A percentile compares a stretch with the other conserved stretches of the same genome.
phyloP scores from a whole-genome alignment of 1,140 invertebrate genomes.

The Drosophila equinoxialis region DNA sequence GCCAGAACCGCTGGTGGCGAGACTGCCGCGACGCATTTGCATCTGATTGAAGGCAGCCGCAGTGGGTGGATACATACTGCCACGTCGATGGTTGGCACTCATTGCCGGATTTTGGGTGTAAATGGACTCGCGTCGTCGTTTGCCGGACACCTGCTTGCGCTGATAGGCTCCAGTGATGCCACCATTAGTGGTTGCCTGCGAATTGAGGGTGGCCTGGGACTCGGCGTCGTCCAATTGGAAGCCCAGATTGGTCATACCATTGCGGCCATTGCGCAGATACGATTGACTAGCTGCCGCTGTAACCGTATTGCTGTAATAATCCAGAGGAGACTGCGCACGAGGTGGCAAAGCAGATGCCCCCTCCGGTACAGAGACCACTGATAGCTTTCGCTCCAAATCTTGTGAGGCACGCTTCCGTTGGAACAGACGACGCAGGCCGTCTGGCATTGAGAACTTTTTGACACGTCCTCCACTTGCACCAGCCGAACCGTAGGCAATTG shows the following conservation, averaged over 20 bases:
- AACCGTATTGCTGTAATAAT: conserved; percentile 81
- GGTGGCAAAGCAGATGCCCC: conserved; percentile 50
- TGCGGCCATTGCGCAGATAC: conserved; percentile 64
- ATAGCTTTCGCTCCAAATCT: conserved; percentile 72
- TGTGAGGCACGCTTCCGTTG: conserved; percentile 72
- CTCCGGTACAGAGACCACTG: conserved; percentile 75
- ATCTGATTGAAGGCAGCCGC: conserved; percentile 57
- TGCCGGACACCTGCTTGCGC: conserved; percentile 45
- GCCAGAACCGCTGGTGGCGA: conserved; percentile 72
- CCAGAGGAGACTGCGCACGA: conserved; percentile 43
- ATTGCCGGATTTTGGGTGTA: conserved; percentile 72
- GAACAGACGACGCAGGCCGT: conserved; percentile 73
- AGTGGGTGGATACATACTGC: conserved; percentile 70
- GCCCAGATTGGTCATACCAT: conserved; percentile 49
- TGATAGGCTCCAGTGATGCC: conserved; percentile 50
- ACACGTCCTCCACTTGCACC: conserved; percentile 50
- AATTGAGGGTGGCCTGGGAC: conserved; percentile 31
- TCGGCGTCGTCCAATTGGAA: conserved; percentile 65
- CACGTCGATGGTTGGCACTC: conserved; percentile 49
- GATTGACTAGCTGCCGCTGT: conserved; percentile 82
- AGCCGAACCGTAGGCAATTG: conserved; percentile 18
- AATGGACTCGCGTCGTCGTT: conserved; percentile 68
- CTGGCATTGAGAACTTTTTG: conserved; percentile 81
- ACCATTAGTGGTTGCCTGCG: conserved; percentile 2
- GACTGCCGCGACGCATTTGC: conserved; percentile 82